phyloP scores from a whole-genome alignment of 1,140 invertebrate genomes.

The Rhynchophorus ferrugineus region DNA sequence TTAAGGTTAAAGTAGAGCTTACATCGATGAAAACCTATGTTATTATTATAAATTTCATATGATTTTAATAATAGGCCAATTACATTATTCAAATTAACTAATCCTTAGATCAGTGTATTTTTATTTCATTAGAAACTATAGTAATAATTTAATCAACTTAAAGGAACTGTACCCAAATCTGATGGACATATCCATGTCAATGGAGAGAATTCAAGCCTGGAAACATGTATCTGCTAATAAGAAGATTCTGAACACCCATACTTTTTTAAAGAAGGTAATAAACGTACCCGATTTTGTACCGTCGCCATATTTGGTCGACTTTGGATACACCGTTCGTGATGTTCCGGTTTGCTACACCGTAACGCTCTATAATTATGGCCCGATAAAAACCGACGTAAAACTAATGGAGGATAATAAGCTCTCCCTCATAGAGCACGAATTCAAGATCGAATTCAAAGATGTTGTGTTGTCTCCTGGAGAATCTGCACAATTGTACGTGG shows the following conservation, averaged over 20 bases:
- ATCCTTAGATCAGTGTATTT: no score
- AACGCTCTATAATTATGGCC: slow-evolving; percentile 40
- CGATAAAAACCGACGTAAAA: slow-evolving; percentile 29
- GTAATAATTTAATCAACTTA: no score
- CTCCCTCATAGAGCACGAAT: slow-evolving; percentile 23
- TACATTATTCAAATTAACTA: no score
- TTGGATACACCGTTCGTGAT: slow-evolving; percentile 38
- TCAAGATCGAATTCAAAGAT: slow-evolving; percentile 33
- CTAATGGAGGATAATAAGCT: slow-evolving; percentile 18
- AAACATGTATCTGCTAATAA: slow-evolving; percentile 31
- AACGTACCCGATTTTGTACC: slow-evolving; percentile 36
- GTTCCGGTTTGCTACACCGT: slow-evolving; percentile 30
- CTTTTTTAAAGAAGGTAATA: slow-evolving; percentile 11
- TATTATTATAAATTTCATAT: no score
- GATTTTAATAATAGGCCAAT: no score
- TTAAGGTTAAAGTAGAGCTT: no score
- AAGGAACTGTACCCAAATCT: slow-evolving; percentile 27
- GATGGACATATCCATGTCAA: slow-evolving; percentile 42
- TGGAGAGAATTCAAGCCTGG: slow-evolving; percentile 38
- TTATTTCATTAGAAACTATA: no score
- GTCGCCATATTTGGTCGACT: slow-evolving; percentile 40
- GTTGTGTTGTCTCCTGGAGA: slow-evolving; percentile 29
- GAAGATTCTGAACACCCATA: slow-evolving; percentile 25
- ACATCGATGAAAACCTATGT: no score
- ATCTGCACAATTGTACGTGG: slow-evolving; percentile 30